Evolutionary conservation across 2,888 invertebrate species (phyloP).

Genomic region (Lordiphosa fenestrarum): DNA sequence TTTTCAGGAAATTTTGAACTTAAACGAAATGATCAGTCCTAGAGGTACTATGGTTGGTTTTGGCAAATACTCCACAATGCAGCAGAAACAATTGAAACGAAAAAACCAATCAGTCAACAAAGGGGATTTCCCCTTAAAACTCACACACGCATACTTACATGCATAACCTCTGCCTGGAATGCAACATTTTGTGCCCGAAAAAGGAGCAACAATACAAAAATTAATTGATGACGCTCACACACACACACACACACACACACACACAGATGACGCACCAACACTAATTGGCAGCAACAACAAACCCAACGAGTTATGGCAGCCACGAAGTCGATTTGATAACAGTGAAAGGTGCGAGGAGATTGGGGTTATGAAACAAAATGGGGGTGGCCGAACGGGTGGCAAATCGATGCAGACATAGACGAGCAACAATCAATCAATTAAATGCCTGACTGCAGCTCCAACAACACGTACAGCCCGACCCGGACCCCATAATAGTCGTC

Average conservation of each 20-base stretch:
- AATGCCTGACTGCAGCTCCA: constrained; percentile 55
- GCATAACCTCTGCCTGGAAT: constrained; percentile 8
- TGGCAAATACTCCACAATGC: too few species aligned
- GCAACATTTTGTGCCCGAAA: constrained; percentile 39
- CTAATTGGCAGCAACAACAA: constrained; percentile 64
- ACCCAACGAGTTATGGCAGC: constrained; percentile 28
- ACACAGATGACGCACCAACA: constrained; percentile 50
- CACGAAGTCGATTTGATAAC: constrained; percentile 64
- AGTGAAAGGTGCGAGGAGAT: constrained; percentile 19
- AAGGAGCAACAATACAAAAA: constrained; percentile 59
- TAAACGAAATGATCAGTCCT: too few species aligned
- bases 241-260: constrained; percentile 10
- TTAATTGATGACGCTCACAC: constrained; percentile 58
- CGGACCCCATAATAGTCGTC: constrained; percentile 26
- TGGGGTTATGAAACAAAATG: constrained; percentile 53
- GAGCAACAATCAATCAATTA: constrained; percentile 72
- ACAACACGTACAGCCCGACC: constrained; percentile 17
- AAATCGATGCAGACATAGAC: constrained; percentile 64
- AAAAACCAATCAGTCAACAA: constrained; percentile 64
- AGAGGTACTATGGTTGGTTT: too few species aligned
- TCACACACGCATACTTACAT: neutral
- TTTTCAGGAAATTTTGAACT: too few species aligned
- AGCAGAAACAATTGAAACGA: constrained; percentile 46
- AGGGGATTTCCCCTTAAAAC: constrained; percentile 10
- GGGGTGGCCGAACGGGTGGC: constrained; percentile 13